phyloP scores from a whole-genome alignment of 1,140 invertebrate genomes.

The Ceratina japonica region DNA sequence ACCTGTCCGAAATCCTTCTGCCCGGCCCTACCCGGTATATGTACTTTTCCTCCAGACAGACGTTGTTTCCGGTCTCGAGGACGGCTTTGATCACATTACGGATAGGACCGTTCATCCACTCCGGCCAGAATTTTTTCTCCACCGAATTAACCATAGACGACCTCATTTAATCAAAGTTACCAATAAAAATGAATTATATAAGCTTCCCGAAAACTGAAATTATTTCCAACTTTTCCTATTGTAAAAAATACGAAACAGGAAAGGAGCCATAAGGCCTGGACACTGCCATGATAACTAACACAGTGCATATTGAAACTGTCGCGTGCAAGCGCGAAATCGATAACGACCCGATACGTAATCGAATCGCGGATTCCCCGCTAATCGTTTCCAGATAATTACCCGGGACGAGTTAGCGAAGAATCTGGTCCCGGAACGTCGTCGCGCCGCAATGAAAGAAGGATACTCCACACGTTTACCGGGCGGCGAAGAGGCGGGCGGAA shows the following conservation, averaged over 20 bases:
- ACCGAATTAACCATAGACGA: no score
- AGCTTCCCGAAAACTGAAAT: no score
- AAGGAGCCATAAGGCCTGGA: no score
- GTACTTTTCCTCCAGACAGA: neutral
- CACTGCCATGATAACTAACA: no score
- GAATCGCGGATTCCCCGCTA: conserved; percentile 6
- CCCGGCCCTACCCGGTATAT: neutral
- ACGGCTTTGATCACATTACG: no score
- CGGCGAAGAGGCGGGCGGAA: neutral
- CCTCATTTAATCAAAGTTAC: no score
- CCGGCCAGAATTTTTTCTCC: no score
- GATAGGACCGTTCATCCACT: neutral
- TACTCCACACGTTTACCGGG: conserved; percentile 22
- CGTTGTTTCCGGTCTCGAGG: neutral
- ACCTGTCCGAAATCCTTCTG: conserved; percentile 8
- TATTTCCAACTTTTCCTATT: no score
- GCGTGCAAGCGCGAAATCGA: neutral
- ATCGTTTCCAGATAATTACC: conserved; percentile 39
- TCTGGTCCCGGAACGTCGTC: neutral
- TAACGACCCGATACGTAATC: conserved; percentile 29
- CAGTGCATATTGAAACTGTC: neutral
- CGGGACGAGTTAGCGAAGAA: neutral
- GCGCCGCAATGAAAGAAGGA: neutral
- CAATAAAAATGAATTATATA: no score
- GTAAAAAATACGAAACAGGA: no score